Evolutionary conservation across 2,888 invertebrate genomes (phyloP).

Genomic region (Folsomia candida): DNA sequence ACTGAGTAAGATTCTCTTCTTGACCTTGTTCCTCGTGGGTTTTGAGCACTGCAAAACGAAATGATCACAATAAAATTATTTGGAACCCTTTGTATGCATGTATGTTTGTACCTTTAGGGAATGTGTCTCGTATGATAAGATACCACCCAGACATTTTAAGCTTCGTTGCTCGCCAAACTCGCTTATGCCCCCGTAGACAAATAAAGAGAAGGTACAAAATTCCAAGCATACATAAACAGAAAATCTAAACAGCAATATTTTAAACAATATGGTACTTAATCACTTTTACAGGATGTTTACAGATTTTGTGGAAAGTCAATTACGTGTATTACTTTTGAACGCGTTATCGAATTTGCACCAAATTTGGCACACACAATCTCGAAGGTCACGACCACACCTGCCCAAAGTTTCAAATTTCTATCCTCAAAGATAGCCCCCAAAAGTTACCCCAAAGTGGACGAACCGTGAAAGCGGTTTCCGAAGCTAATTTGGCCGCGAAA

Average conservation of each 20-base stretch:
- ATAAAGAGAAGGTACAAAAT: slow-evolving; percentile 32
- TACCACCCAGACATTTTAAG: slow-evolving; percentile 34
- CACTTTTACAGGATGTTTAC: too few species aligned
- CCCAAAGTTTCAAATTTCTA: too few species aligned
- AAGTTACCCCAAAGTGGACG: too few species aligned
- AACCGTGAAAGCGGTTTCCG: too few species aligned
- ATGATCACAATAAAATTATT: neutral
- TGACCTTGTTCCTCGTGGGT: slow-evolving; percentile 7
- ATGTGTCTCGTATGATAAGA: slow-evolving; percentile 35
- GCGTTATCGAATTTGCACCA: too few species aligned
- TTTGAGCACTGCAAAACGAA: neutral
- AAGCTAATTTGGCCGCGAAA: too few species aligned
- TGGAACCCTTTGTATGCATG: neutral
- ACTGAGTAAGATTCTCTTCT: slow-evolving; percentile 15
- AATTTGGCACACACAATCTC: too few species aligned
- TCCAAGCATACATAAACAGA: slow-evolving; percentile 23
- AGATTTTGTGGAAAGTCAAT: too few species aligned
- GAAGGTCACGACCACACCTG: too few species aligned
- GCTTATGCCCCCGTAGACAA: slow-evolving; percentile 29
- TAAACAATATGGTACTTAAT: too few species aligned
- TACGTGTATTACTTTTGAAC: too few species aligned
- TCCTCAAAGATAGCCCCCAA: too few species aligned
- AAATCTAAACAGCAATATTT: slow-evolving; percentile 22
- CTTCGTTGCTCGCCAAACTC: slow-evolving; percentile 40
- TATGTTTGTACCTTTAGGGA: slow-evolving; percentile 34